Evolutionary conservation across 2,113 vertebrate genomes (phyloP).

Genomic region (Zosterops japonicus): DNA sequence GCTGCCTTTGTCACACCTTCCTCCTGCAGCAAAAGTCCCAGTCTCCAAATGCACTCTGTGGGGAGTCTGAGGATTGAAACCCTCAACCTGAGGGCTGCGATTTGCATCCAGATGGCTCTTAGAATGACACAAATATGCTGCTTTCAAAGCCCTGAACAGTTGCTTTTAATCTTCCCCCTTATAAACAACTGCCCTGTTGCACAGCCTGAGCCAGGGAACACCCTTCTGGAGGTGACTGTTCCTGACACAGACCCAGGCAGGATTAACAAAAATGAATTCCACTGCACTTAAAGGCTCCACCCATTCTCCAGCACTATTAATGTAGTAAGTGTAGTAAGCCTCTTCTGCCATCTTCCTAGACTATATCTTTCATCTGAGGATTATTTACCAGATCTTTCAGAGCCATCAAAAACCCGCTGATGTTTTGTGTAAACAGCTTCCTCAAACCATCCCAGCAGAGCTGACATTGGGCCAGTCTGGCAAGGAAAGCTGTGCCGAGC

Average conservation of each 20-base stretch:
- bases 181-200: not conserved
- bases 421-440: constrained; percentile 72
- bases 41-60: not conserved
- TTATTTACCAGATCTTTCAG: constrained; percentile 63
- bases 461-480: constrained; percentile 61
- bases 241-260: not conserved
- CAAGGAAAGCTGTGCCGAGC: constrained; percentile 15
- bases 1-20: constrained; percentile 1
- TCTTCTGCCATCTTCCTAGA: constrained; percentile 13
- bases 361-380: constrained; percentile 51
- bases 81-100: not conserved
- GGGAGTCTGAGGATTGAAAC: not conserved
- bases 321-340: constrained; percentile 20
- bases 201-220: constrained; percentile 1
- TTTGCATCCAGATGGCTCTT: constrained; percentile 18
- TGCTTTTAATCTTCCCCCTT: not conserved
- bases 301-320: not conserved
- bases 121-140: not conserved
- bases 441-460: constrained; percentile 28
- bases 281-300: constrained; percentile 10
- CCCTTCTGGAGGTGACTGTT: constrained; percentile 17
- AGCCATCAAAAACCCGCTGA: constrained; percentile 60
- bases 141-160: not conserved
- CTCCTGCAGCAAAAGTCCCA: not conserved
- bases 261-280: constrained; percentile 35